phyloP scores from a whole-genome alignment of 2,797 vertebrate species.

The Xiphorhynchus erythropygius region DNA sequence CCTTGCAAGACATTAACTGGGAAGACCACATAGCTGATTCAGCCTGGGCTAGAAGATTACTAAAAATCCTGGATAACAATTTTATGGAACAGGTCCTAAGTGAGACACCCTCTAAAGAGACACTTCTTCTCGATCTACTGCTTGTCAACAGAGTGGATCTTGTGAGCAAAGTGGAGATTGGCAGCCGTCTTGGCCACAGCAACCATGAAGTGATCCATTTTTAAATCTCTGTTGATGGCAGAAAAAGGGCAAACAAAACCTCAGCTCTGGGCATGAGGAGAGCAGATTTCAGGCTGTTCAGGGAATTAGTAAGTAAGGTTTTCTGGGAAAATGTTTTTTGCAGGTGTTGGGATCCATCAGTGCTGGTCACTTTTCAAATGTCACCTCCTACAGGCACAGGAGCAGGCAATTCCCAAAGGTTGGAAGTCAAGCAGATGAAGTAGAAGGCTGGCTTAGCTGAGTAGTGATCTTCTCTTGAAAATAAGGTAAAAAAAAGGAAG shows the following conservation, averaged over 20 bases:
- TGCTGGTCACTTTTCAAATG: background rate
- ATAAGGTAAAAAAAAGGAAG: background rate
- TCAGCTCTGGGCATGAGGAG: background rate
- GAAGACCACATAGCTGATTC: background rate
- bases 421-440: background rate
- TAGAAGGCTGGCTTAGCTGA: background rate
- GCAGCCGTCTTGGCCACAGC: background rate
- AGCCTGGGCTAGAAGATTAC: background rate
- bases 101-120: background rate
- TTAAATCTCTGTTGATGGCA: background rate
- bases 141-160: background rate
- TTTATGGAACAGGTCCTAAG: background rate
- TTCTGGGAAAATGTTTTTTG: background rate
- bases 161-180: background rate
- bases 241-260: background rate
- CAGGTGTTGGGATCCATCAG: background rate
- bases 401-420: background rate
- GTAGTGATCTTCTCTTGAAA: background rate
- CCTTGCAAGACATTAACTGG: background rate
- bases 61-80: background rate
- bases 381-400: background rate
- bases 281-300: background rate
- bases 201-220: background rate
- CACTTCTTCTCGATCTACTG: background rate
- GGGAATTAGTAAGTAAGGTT: background rate